A percentile compares a stretch with the other conserved stretches of the same genome.
Conservation (phyloP, 2,888 invertebrate genomes). For the Drosophila yooni region DNA sequence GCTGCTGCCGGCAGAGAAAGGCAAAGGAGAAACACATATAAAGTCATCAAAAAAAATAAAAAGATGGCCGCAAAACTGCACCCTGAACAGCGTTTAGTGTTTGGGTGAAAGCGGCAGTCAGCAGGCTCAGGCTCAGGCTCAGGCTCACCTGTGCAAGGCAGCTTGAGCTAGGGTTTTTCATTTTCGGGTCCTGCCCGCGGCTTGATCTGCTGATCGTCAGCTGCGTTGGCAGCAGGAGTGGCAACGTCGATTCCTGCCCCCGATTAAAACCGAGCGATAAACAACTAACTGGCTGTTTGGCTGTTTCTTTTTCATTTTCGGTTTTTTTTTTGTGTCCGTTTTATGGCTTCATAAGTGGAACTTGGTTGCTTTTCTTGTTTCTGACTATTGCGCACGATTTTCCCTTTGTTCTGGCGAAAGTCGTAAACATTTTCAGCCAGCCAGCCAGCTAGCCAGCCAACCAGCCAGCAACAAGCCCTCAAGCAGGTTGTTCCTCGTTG, state of each 20-base stretch:
- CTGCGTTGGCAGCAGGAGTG: conserved; percentile 46
- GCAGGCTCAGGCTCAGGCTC: no score
- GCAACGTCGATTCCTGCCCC: conserved; percentile 44
- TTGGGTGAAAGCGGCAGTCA: conserved; percentile 65
- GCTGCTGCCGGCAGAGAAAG: conserved; percentile 58
- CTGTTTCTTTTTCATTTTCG: conserved; percentile 9
- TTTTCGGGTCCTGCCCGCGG: conserved; percentile 42
- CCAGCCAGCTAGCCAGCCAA: not conserved
- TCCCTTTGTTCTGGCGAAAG: conserved; percentile 78
- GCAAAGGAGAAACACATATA: conserved; percentile 64
- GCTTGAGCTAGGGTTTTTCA: not conserved
- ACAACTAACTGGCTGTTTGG: conserved; percentile 41
- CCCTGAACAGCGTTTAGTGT: conserved; percentile 4
- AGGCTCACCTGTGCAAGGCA: conserved; percentile 47
- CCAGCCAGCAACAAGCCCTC: conserved; percentile 40
- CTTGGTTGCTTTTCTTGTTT: conserved; percentile 65
- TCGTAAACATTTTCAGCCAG: conserved; percentile 68
- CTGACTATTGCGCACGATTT: conserved; percentile 61
- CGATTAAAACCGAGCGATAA: conserved; percentile 57
- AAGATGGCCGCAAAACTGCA: conserved; percentile 63
- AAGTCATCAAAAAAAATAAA: conserved; percentile 62
- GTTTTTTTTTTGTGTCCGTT: conserved; percentile 44
- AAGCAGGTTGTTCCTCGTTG: conserved; percentile 29
- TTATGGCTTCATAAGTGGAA: conserved; percentile 81
- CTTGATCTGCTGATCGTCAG: conserved; percentile 55